Evolutionary conservation across 2,888 invertebrate species (phyloP).

Genomic region (Podotricha telesiphe): DNA sequence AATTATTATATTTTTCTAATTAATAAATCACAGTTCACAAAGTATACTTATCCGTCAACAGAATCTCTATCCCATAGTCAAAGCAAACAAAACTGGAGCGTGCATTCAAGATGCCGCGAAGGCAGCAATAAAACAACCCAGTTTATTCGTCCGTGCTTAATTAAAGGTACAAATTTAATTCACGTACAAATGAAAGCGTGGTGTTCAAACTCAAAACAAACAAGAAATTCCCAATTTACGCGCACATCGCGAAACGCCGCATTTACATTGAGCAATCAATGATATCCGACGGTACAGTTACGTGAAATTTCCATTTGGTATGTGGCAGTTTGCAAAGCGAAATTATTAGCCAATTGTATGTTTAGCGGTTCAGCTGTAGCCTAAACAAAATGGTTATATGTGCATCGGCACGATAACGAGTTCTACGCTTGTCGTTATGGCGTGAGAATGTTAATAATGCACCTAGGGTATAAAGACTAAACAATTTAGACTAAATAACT

Average conservation of each 20-base stretch:
- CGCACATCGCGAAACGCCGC: slow-evolving; percentile 57
- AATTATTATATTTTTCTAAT: background rate
- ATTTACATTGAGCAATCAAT: slow-evolving; percentile 68
- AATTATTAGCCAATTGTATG: slow-evolving; percentile 72
- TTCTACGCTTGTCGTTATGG: slow-evolving; percentile 50
- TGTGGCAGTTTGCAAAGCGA: slow-evolving; percentile 62
- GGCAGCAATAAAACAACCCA: slow-evolving; percentile 19
- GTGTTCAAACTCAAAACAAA: slow-evolving; percentile 47
- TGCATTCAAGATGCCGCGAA: slow-evolving; percentile 25
- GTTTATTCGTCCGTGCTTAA: slow-evolving; percentile 45
- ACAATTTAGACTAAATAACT: slow-evolving; percentile 3
- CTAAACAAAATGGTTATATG: slow-evolving; percentile 57
- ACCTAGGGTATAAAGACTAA: slow-evolving; percentile 23
- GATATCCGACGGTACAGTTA: slow-evolving; percentile 55
- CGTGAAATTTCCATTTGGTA: slow-evolving; percentile 69
- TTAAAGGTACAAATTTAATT: slow-evolving; percentile 45
- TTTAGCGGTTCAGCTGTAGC: slow-evolving; percentile 57
- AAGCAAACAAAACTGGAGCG: slow-evolving; percentile 25
- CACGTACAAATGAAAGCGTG: slow-evolving; percentile 44
- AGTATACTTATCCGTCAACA: slow-evolving; percentile 7
- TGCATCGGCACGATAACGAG: slow-evolving; percentile 59
- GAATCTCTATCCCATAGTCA: slow-evolving; percentile 24
- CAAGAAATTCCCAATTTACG: slow-evolving; percentile 48
- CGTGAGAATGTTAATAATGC: slow-evolving; percentile 35
- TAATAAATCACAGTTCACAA: slow-evolving; percentile 17